Evolutionary conservation across 2,797 vertebrate genomes (phyloP).

Genomic region (Urosaurus nigricauda): DNA sequence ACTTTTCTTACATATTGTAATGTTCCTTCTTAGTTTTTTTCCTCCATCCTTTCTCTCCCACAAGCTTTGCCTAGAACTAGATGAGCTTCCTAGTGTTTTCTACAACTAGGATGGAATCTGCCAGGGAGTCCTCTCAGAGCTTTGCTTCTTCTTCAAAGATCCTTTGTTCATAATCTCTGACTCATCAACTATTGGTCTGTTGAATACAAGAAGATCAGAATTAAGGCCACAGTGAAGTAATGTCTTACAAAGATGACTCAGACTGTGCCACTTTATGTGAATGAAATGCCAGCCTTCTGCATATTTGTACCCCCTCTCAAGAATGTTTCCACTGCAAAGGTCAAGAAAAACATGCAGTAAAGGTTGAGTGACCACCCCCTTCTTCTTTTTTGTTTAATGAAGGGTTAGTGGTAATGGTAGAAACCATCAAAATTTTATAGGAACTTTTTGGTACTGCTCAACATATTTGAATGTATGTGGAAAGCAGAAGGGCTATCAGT

Average conservation of each 20-base stretch:
- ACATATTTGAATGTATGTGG: slow-evolving; percentile 50
- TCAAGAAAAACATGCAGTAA: slow-evolving; percentile 58
- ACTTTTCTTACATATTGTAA: neutral
- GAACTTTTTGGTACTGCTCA: slow-evolving; percentile 58
- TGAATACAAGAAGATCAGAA: slow-evolving; percentile 41
- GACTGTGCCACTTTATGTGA: slow-evolving; percentile 43
- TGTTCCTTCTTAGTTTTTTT: neutral
- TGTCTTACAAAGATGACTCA: slow-evolving; percentile 59
- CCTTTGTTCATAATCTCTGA: slow-evolving; percentile 60
- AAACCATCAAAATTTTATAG: slow-evolving; percentile 65
- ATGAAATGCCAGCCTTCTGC: slow-evolving; percentile 64
- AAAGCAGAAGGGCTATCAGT: slow-evolving; percentile 36
- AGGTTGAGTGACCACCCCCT: slow-evolving; percentile 43
- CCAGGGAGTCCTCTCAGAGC: slow-evolving; percentile 15
- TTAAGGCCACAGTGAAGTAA: slow-evolving; percentile 60
- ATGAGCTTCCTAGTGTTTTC: slow-evolving; percentile 13
- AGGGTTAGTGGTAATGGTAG: neutral
- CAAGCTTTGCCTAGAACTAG: neutral
- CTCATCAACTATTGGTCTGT: slow-evolving; percentile 38
- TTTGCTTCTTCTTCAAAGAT: slow-evolving; percentile 62
- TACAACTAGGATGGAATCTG: neutral
- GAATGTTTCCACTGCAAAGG: slow-evolving; percentile 43
- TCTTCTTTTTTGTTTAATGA: slow-evolving; percentile 49
- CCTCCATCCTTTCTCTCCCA: neutral
- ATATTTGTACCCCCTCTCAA: slow-evolving; percentile 28